A percentile compares a stretch with the other conserved stretches of the same genome.
Evolutionary conservation across 2,113 vertebrate genomes (phyloP).

Genomic region (Peucedramus taeniatus): DNA sequence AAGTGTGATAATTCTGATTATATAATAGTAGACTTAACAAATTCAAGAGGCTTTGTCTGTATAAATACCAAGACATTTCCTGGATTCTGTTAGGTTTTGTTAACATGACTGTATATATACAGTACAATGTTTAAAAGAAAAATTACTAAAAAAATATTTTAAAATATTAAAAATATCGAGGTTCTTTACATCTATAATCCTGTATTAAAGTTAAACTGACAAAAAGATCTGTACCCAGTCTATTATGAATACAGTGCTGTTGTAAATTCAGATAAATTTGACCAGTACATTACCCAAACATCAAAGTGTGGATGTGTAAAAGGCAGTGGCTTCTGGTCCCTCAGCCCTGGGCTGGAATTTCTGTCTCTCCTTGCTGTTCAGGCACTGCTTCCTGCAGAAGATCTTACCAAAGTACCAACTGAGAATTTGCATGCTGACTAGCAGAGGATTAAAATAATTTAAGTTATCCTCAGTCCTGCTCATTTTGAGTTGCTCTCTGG

Average conservation of each 20-base stretch:
- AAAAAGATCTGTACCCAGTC: background rate
- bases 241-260: background rate
- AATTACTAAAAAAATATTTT: background rate
- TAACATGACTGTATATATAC: background rate
- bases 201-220: background rate
- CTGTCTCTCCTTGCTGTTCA: background rate
- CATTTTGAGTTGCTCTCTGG: background rate
- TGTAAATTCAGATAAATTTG: background rate
- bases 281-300: background rate
- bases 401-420: background rate
- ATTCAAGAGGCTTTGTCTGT: background rate
- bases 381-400: background rate
- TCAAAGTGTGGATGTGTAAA: background rate
- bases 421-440: background rate
- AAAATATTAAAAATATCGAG: background rate
- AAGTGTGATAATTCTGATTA: background rate
- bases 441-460: background rate
- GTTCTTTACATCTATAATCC: background rate
- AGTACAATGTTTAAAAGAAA: background rate
- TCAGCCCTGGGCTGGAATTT: background rate
- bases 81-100: background rate
- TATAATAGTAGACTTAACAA: background rate
- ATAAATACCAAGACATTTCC: background rate
- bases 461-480: background rate
- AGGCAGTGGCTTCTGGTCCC: background rate